These are phyloP conservation scores for Apotomis capreana DNA, from an alignment of 2,888 invertebrate genomes.

Conservation along the genomic window DNA sequence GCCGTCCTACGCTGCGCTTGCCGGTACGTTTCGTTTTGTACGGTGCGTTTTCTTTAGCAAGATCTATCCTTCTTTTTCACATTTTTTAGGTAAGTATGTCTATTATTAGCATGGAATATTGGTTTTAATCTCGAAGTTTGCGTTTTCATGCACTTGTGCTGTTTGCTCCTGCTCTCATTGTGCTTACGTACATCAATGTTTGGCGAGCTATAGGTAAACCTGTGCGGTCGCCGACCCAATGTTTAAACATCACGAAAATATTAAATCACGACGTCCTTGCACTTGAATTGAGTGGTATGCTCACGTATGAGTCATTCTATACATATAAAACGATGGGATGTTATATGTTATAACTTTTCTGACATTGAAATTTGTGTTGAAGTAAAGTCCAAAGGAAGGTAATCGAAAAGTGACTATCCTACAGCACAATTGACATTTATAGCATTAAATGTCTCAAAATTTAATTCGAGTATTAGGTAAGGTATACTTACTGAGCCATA, in stretches of 20 bases:
- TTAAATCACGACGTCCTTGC: slow-evolving; percentile 11
- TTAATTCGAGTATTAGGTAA: too few species aligned
- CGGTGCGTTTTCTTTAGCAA: too few species aligned
- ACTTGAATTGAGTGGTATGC: neutral
- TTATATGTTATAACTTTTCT: too few species aligned
- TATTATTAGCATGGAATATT: slow-evolving; percentile 15
- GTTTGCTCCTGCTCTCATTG: slow-evolving; percentile 8
- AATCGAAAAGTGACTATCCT: too few species aligned
- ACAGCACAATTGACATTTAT: too few species aligned
- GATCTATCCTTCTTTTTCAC: neutral
- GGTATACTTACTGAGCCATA: too few species aligned
- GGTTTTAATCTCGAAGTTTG: slow-evolving; percentile 8
- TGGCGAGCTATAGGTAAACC: slow-evolving; percentile 11
- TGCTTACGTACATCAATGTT: slow-evolving; percentile 4
- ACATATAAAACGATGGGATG: neutral
- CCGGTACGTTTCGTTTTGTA: too few species aligned
- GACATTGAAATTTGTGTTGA: too few species aligned
- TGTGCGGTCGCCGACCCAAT: slow-evolving; percentile 2
- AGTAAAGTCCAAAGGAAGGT: too few species aligned
- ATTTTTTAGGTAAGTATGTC: neutral
- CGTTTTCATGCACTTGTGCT: slow-evolving; percentile 21
- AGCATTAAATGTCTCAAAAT: too few species aligned
- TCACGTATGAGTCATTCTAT: slow-evolving; percentile 1
- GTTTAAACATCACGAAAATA: neutral
- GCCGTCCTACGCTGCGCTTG: too few species aligned